Percentiles rank a stretch among this genome's conserved stretches.
Conservation (phyloP, 2,797 vertebrate genomes). For the Helostoma temminkii region DNA sequence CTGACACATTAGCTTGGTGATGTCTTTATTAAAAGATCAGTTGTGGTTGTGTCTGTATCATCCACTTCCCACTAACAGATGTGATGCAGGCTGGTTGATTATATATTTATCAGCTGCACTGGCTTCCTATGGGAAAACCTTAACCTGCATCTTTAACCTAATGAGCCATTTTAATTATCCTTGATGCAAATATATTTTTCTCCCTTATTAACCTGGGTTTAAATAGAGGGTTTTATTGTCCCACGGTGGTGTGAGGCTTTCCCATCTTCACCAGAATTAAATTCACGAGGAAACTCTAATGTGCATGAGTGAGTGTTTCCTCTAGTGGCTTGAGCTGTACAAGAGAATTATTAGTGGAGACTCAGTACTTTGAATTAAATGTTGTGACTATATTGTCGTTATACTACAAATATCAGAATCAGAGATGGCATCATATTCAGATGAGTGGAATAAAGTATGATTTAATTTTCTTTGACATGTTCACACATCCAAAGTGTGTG, state of each 20-base stretch:
- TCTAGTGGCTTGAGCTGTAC: background rate
- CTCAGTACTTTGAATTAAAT: background rate
- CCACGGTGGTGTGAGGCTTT: conserved; percentile 4
- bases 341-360: background rate
- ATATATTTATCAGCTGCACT: conserved; percentile 37
- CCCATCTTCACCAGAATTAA: conserved; percentile 2
- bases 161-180: conserved; percentile 56
- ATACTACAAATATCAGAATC: conserved; percentile 23
- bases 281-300: conserved; percentile 4
- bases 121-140: conserved; percentile 43
- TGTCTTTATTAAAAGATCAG: conserved; percentile 8
- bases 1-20: conserved; percentile 1
- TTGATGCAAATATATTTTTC: conserved; percentile 36
- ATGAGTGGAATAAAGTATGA: background rate
- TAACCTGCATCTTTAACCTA: conserved; percentile 40
- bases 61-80: conserved; percentile 15
- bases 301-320: background rate
- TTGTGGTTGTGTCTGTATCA: background rate
- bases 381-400: conserved; percentile 3
- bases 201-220: conserved; percentile 19
- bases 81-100: conserved; percentile 25
- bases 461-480: conserved; percentile 26
- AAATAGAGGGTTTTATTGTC: conserved; percentile 14
- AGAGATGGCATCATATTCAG: conserved; percentile 10
- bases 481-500: background rate